Evolutionary conservation across 1,140 invertebrate species (phyloP), one percentile per base, ranked within the genome.

Genomic region (Tachypleus tridentatus): DNA sequence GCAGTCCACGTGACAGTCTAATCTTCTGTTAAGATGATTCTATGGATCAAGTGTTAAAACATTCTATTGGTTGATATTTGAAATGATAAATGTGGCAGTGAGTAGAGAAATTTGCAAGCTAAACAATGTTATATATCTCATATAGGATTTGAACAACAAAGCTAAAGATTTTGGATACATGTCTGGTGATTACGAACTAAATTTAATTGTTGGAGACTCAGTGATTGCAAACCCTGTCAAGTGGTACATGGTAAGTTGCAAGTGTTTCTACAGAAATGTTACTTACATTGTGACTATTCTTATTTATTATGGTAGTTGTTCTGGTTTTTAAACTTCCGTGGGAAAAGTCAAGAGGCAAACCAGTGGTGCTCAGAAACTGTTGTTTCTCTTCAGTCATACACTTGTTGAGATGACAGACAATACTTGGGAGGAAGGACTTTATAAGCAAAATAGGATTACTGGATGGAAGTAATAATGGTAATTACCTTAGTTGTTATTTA

Each of bases 161-260:
- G 85, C 84, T n/a, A 86, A 87, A 72, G 90, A 93, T 72, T 89
- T 98, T 73, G 82, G 81, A 53, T 80, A 84, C 67, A 75, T 83
- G 29, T 90, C 87, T 64, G 94, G 92, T 57, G 76, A 81, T 50
- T 97, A 97, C 77, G 81, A 84, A 65, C 76, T 98, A 57, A 86
- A 89, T 71, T 74, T 98, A 53, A 88, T 95, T 65, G 79, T 98
- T 65, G 95, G 94, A 48, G 96, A 98, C 82, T 83, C 89, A 63
- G 82, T 92, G 4, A 82, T 97, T 53, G 86, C 87, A 60, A 96
- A 96, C 78, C 88, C 94, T 6, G 84, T 97, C 68, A 80, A 85
- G 11, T 98, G 95, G 93, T 77, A 80, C 58, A 69, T 98, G 49
- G 91, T 85, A 56, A 84, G 86, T 69, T 93, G 4, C 81, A 81